phyloP scores from a whole-genome alignment of 2,797 vertebrate genomes.

The Protosalanx chinensis region DNA sequence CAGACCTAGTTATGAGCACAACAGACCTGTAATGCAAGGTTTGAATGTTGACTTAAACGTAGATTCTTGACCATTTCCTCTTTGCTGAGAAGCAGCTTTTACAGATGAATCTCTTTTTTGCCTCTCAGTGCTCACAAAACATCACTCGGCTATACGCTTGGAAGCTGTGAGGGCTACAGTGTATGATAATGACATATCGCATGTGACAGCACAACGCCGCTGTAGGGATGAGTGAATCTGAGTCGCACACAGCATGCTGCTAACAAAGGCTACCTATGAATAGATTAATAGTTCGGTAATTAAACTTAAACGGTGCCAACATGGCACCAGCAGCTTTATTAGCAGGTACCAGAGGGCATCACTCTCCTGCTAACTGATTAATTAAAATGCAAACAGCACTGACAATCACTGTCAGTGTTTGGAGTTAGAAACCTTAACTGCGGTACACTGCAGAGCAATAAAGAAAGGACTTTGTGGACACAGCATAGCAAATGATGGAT shows the following conservation, averaged over 20 bases:
- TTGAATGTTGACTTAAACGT: neutral
- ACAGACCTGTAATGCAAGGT: neutral
- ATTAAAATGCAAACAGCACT: slow-evolving; percentile 1
- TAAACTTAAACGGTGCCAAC: slow-evolving; percentile 8
- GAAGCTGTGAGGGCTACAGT: neutral
- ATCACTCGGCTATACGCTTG: neutral
- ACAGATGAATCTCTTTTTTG: too few species aligned
- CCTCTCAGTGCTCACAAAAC: neutral
- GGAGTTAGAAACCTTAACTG: neutral
- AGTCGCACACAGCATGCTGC: neutral
- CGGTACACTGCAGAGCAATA: neutral
- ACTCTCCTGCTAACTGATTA: neutral
- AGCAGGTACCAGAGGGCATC: neutral
- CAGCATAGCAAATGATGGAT: slow-evolving; percentile 3
- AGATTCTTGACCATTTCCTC: neutral
- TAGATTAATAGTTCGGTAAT: slow-evolving; percentile 3
- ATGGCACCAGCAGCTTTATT: slow-evolving; percentile 2
- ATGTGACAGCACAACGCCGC: neutral
- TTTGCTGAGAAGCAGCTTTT: neutral
- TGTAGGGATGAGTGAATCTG: neutral
- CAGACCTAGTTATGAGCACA: neutral
- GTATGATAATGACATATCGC: slow-evolving; percentile 1
- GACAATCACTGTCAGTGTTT: slow-evolving; percentile 4
- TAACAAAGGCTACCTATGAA: slow-evolving; percentile 5
- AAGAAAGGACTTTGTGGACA: neutral